A percentile compares a stretch with the other conserved stretches of the same genome.
These are phyloP conservation scores for Alexandromys fortis DNA, from an alignment of 2,113 vertebrate species.

Conservation along the genomic window DNA sequence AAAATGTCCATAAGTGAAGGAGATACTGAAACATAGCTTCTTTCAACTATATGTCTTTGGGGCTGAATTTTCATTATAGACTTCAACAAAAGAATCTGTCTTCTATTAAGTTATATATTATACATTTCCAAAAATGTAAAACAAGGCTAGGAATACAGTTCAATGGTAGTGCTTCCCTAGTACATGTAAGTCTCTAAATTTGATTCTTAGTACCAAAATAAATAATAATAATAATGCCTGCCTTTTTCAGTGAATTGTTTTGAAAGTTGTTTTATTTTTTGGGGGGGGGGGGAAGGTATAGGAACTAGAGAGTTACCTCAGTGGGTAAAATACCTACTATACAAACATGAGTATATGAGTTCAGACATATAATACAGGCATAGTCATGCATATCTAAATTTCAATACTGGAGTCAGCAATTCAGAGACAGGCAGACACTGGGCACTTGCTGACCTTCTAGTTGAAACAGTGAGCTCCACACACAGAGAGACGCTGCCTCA, in stretches of 20 bases:
- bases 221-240: not conserved
- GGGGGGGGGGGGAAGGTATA: not conserved
- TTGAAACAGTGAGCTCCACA: not conserved
- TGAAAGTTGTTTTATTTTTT: not conserved
- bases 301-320: not conserved
- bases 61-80: not conserved
- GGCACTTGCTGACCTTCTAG: not conserved
- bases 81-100: slow-evolving; percentile 19
- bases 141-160: not conserved
- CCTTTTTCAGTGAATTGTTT: not conserved
- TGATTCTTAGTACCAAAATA: not conserved
- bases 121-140: slow-evolving; percentile 26
- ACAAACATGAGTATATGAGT: not conserved
- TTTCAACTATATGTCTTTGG: not conserved
- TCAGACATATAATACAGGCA: not conserved
- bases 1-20: not conserved
- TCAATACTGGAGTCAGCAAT: not conserved
- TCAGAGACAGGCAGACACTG: not conserved
- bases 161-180: not conserved
- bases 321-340: not conserved
- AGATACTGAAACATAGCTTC: not conserved
- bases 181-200: not conserved
- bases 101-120: not conserved
- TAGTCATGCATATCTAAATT: not conserved
- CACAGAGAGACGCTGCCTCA: not conserved